Base-by-base conservation (phyloP, 2,113 vertebrate species). In the Calyptomena viridis region DNA sequence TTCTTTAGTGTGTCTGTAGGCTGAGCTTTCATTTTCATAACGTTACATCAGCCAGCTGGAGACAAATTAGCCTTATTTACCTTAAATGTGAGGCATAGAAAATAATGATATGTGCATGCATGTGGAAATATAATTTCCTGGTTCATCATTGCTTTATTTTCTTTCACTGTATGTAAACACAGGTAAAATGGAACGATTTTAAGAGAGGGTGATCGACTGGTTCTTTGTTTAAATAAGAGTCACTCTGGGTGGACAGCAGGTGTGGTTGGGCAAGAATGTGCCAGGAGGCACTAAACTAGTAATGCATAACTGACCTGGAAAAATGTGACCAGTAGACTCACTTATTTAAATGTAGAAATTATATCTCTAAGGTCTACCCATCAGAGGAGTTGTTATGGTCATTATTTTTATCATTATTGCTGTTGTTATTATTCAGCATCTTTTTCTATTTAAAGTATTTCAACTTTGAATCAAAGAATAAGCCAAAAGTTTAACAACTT, bases 141-240 rank as follows among this genome's bases (percentile, higher is more conserved):
- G 76, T 96, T 95, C 95, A 94, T 94, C 0, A 91, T 89, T 94
- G 40, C 68, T 87, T 91, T 44, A 23, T 80, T 59, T 84, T 58
- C 68, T n/a, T 77, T 35, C 71, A 30, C 27, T 71, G 52, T 83
- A 49, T 22, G 21, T 73, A 49, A 3, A 4, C 44, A 16, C 42
- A 55, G 63, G 58, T 76, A n/a, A 80, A 91, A 79, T 8, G 8
- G 27, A 77, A 27, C 80, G 78, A 28, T 78, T 72, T 83, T 58
- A 20, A 63, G 33, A 53, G 31, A 93, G 62, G 78, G 49, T 87
- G 78, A 68, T 87, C 46, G 62, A 55, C 67, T 77, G 71, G 58
- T 62, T 95, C 72, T 82, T 58, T 85, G 63, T 94, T 93, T 86
- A 74, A 87, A 3, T 44, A 88, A 63, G 71, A 79, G 12, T 94